Base-by-base conservation (phyloP, 2,113 vertebrate species). In the Sorex fumeus region DNA sequence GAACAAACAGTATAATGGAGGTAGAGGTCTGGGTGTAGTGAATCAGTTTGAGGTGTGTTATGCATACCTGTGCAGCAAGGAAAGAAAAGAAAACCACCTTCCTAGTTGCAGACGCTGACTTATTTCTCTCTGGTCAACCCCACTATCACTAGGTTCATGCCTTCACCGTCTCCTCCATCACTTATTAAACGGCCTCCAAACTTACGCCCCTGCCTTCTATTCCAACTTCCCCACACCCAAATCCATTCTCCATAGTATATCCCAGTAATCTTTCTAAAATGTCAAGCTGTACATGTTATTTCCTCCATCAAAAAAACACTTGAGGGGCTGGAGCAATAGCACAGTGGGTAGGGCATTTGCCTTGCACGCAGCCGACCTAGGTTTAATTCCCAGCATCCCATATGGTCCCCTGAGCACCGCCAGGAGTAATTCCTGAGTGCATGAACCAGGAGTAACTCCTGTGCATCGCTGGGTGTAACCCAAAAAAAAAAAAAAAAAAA, bases 81-180 rank as follows among this genome's bases (percentile, higher is more conserved):
- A 70, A 72, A 92, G 74, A 67, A 62, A 78, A 62, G 43, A 34
- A 72, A 92, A 79, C 60, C 16, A 87, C 60, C 69, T 90, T 95
- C 79, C 60, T 86, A 80, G 21, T 27, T 66, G 60, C 30, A 86
- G 40, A 93, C 28, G 45, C 74, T 25, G 50, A 50, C 30, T 60
- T 40, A 32, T 34, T 50, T 80, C 21, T 89, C 62, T 80, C 88
- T 67, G 23, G 19, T 50, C 50, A 40, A 25, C 18, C 69, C 78
- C 40, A 86, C 60, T 21, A 32, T 43, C 16, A 75, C 30, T 21
- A 75, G 72, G 30, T 45, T 81, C 64, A 71, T 0, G 1, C 23
- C 62, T 71, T 28, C 75, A 53, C n/a, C 50, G 40, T 78, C 40
- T 93, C 62, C 27, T 64, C 23, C 27, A 40, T 40, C 71, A 80